phyloP scores from a whole-genome alignment of 2,888 invertebrate species.

The Drosophila borborema region DNA sequence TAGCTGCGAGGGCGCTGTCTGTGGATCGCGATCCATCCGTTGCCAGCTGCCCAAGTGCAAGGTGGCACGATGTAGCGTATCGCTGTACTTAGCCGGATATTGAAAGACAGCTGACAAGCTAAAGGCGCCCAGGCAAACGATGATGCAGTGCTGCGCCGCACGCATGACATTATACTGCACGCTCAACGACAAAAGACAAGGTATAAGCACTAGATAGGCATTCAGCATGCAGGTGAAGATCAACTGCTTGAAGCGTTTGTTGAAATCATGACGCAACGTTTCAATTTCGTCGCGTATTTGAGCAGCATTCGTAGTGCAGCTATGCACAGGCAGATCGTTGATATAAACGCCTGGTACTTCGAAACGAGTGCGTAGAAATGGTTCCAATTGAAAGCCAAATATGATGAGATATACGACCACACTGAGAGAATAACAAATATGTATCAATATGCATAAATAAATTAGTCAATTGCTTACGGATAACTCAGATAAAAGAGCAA shows the following conservation, averaged over 20 bases:
- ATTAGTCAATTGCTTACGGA: slow-evolving; percentile 90
- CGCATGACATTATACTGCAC: slow-evolving; percentile 93
- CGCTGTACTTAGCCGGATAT: slow-evolving; percentile 90
- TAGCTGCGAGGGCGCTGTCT: slow-evolving; percentile 43
- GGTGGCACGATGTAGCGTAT: slow-evolving; percentile 95
- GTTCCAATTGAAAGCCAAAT: slow-evolving; percentile 91
- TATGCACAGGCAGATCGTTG: slow-evolving; percentile 89
- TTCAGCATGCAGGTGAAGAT: slow-evolving; percentile 92
- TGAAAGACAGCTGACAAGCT: slow-evolving; percentile 91
- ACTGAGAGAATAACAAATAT: slow-evolving; percentile 83
- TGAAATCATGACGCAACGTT: slow-evolving; percentile 93
- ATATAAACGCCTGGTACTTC: slow-evolving; percentile 84
- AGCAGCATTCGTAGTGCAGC: slow-evolving; percentile 90
- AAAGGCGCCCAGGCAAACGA: slow-evolving; percentile 94
- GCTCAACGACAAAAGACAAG: slow-evolving; percentile 94
- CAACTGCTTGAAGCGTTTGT: slow-evolving; percentile 94
- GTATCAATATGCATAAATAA: not conserved
- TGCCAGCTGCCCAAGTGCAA: slow-evolving; percentile 91
- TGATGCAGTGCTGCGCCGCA: slow-evolving; percentile 93
- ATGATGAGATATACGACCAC: slow-evolving; percentile 91
- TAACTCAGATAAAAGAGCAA: slow-evolving; percentile 94
- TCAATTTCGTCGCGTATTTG: slow-evolving; percentile 94
- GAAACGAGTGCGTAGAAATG: slow-evolving; percentile 89
- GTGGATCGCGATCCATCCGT: slow-evolving; percentile 76
- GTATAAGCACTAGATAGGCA: slow-evolving; percentile 95